Base-by-base conservation (phyloP, 2,113 vertebrate species). In the Typhlomys cinereus region DNA sequence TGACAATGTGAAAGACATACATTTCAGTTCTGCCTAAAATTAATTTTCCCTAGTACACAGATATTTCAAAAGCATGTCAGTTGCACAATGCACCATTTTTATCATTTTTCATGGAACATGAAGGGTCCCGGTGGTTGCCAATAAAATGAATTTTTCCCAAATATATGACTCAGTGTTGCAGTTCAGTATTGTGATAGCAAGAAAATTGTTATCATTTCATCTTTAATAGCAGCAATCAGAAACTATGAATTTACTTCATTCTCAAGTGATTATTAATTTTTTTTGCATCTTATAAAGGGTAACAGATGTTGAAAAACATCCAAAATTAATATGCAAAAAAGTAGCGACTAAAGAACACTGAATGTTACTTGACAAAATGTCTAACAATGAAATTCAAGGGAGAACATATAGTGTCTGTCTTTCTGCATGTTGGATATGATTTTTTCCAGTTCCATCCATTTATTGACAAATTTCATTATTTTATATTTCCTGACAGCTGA, bases 41-140 rank as follows among this genome's bases (percentile, higher is more conserved):
- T 95, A 91, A 61, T 94, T 95, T 89, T 96, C 88, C 41, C 82
- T 83, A 41, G 52, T 62, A 93, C 14, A 83, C 82, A 88, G 83
- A 92, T n/a, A 93, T 81, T 69, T 66, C 69, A 92, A 64, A 93
- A 95, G 88, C 59, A 92, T 86, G 89, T 95, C 44, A 93, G 59
- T 93, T 91, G 85, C 21, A 92, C 57, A 31, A 67, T 88, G 84
- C 89, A 91, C 89, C 89, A 95, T n/a, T 50, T 89, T 54, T 90
- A 94, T 73, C 89, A 96, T 96, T 96, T 96, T 79, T 84, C 80
- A 93, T 52, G 86, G 83, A 92, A 96, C 94, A 95, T 76, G 95
- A 96, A 96, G 86, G 92, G 36, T 29, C 44, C 67, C 89, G 71
- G 67, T 85, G 70, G 89, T 52, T 96, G 96, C 93, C 95, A 96